A percentile compares a stretch with the other conserved stretches of the same genome.
Evolutionary conservation across 2,113 vertebrate species (phyloP).

Genomic region (Solea solea): DNA sequence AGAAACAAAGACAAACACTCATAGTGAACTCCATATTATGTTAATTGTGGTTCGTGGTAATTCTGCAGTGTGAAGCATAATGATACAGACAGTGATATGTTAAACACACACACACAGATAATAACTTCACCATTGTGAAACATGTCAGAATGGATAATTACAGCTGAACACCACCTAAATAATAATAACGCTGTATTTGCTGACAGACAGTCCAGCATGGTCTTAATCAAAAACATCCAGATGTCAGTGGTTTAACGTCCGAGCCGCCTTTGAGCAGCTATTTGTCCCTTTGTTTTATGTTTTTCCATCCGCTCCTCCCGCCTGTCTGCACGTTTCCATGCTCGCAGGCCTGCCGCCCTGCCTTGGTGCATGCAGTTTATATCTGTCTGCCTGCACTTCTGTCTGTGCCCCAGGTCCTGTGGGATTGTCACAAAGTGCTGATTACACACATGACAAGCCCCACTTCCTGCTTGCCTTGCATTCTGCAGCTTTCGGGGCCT

Average conservation of each 20-base stretch:
- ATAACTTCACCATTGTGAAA: neutral
- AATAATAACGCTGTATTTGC: constrained; percentile 7
- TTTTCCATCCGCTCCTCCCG: constrained; percentile 10
- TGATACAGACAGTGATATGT: too few species aligned
- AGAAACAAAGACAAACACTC: too few species aligned
- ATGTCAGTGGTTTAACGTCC: constrained; percentile 25
- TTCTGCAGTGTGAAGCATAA: too few species aligned
- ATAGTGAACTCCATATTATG: too few species aligned
- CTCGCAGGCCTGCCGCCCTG: constrained; percentile 47
- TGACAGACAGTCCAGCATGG: neutral
- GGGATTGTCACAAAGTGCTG: constrained; percentile 81
- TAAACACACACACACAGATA: neutral
- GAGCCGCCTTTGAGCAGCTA: constrained; percentile 10
- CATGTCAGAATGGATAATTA: constrained; percentile 5
- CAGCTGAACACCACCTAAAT: neutral
- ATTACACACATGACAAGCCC: constrained; percentile 80
- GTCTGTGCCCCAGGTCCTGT: constrained; percentile 65
- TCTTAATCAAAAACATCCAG: constrained; percentile 16
- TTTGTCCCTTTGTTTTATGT: constrained; percentile 32
- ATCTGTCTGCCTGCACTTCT: constrained; percentile 65
- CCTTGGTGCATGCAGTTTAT: constrained; percentile 47
- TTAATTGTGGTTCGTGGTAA: too few species aligned
- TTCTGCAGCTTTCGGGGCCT: constrained; percentile 75
- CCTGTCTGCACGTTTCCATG: constrained; percentile 44
- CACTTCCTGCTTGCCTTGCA: constrained; percentile 82